Base-by-base conservation (phyloP, 2,888 invertebrate genomes). In the Panopea generosa region DNA sequence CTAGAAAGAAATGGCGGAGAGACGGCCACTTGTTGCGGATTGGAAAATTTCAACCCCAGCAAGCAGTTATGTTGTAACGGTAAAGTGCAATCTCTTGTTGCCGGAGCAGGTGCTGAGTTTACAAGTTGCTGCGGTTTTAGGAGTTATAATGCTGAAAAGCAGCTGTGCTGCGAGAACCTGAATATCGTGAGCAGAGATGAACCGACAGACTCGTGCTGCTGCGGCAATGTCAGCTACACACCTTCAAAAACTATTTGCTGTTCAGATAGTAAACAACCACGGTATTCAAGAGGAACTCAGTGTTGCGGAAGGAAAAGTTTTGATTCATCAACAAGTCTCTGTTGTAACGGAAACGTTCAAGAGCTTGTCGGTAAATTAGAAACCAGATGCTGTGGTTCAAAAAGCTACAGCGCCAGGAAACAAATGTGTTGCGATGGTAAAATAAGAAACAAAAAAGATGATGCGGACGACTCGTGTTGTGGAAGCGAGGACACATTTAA, bases 301-400 rank as follows among this genome's bases (percentile, higher is more conserved):
- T 77, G 77, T 27, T 77, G 77, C 38, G 77, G 77, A 16, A 69
- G 16, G n/a, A 55, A 53, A 16, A 77, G 77, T 45, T 77, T 77
- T 56, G 72, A 77, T 38, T 66, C 77, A 7, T 60, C 69, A 14
- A 77, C 72, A n/a, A 60, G 59, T 40, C 40, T 77, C 9, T 77
- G 77, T 27, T 77, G 77, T n/a, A 69, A 72, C 9, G 72, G 65
- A 18, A 16, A 26, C 4, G 72, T 77, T 11, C 77, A 77, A 38
- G 61, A 71, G 38, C 40, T 77, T 33, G 72, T 63, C 7, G 68
- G 72, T 3, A 59, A 50, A 38, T 40, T 59, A 24, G 59, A 57
- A 26, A 77, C 77, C 29, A 47, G 69, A 22, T 77, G 77, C 24
- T 77, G 77, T 69, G 72, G 69, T 9, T 53, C 53, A 49, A 40